phyloP scores from a whole-genome alignment of 2,113 vertebrate genomes.

The Halcyon malimbica region DNA sequence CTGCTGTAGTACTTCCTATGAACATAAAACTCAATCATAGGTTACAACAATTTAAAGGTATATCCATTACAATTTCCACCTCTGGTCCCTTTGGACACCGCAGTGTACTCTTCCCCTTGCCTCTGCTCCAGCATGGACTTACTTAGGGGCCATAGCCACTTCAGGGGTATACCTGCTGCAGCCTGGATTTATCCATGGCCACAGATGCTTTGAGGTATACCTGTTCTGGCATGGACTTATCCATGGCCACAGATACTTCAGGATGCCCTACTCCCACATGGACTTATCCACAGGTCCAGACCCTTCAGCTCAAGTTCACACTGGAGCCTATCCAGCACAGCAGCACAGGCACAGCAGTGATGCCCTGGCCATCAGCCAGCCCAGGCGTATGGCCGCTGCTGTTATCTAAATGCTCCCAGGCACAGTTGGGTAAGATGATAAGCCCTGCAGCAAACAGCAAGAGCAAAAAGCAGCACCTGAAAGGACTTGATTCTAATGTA shows the following conservation, averaged over 20 bases:
- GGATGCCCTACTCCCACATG: background rate
- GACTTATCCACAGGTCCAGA: background rate
- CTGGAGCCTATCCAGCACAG: background rate
- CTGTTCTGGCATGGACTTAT: background rate
- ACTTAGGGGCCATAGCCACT: background rate
- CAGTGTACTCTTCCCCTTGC: background rate
- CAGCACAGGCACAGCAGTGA: background rate
- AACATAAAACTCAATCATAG: background rate
- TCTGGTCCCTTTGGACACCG: background rate
- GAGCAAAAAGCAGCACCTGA: background rate
- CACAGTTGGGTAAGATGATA: slow-evolving; percentile 6
- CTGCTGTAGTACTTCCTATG: background rate
- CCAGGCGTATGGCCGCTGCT: background rate
- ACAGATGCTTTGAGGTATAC: background rate
- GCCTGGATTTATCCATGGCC: background rate
- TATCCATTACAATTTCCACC: background rate
- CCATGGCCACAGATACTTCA: background rate
- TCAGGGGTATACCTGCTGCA: background rate
- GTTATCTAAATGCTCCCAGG: slow-evolving; percentile 35
- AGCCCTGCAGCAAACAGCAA: background rate
- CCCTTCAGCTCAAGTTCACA: background rate
- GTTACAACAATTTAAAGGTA: background rate
- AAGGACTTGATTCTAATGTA: background rate
- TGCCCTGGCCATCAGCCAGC: background rate
- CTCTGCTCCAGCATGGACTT: background rate